phyloP scores from a whole-genome alignment of 1,140 invertebrate species.

The Thaumatotibia leucotreta region DNA sequence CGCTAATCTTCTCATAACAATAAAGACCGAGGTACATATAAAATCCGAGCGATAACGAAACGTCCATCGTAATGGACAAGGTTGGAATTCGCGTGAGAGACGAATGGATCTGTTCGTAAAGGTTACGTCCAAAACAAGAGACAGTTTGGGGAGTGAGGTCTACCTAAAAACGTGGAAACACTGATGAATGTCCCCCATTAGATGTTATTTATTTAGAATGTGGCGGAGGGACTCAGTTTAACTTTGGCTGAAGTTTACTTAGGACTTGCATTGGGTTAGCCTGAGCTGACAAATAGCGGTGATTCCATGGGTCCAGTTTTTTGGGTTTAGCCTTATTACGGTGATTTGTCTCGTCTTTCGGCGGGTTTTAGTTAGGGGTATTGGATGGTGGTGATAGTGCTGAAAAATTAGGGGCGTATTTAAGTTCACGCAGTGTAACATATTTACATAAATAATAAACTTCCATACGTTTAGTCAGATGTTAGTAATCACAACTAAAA shows the following conservation, averaged over 20 bases:
- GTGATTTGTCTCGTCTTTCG: conserved; percentile 49
- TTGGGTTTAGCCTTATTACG: conserved; percentile 56
- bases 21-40: conserved; percentile 33
- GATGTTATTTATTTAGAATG: conserved; percentile 78
- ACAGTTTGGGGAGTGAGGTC: conserved; percentile 52
- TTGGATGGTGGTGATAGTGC: conserved; percentile 17
- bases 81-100: conserved; percentile 19
- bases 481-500: neutral
- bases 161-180: conserved; percentile 69
- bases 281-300: conserved; percentile 54
- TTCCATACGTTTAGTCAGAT: neutral
- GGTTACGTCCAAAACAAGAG: conserved; percentile 56
- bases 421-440: neutral
- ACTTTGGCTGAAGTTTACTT: conserved; percentile 72
- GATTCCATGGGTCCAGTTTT: conserved; percentile 70
- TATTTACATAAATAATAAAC: neutral
- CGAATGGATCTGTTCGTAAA: conserved; percentile 31
- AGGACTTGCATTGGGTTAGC: conserved; percentile 71
- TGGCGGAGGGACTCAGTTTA: conserved; percentile 67
- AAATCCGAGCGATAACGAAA: conserved; percentile 16
- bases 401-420: neutral
- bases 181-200: conserved; percentile 78
- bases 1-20: conserved; percentile 63
- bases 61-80: conserved; percentile 29
- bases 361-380: conserved; percentile 27